Base-by-base conservation (phyloP, 1,140 invertebrate genomes). In the Drosophila azteca region DNA sequence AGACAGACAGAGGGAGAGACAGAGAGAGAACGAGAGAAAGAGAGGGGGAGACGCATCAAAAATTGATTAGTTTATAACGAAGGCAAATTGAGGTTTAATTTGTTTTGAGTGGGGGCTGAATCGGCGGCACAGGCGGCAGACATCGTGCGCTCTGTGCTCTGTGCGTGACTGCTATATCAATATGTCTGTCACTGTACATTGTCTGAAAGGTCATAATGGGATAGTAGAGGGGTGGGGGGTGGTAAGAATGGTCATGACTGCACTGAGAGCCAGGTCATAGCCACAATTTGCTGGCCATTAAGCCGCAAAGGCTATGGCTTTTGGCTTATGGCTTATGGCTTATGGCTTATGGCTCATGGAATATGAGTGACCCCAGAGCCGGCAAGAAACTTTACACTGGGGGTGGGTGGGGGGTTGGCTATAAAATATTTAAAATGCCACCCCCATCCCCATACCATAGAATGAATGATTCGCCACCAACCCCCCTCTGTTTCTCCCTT, bases 41-140 rank as follows among this genome's bases (percentile, higher is more conserved):
- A 31, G 9, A 4, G 26, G 20, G 31, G 20, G 22, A 26, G 17
- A 24, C 29, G 45, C 41, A 45, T 67, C 44, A 76, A 67, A 54
- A 76, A 76, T 76, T 76, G 62, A 76, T 75, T 75, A 76, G 62
- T 76, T 75, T 76, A 75, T 76, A 76, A 75, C 71, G 71, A 76
- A 75, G 72, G 71, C 71, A 75, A 76, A 76, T 76, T 76, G 71
- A 76, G 72, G 54, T 76, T 76, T 76, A 76, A 76, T 76, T 76
- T 67, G 72, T 67, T 75, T 39, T 44, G 71, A 65, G 71, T 57
- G 61, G n/a, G 24, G 4, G 5, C 24, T 24, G 24, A 24, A 24
- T 20, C 17, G 17, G 17, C 17, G 17, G 17, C n/a, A n/a, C n/a
- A n/a, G n/a, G n/a, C n/a, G n/a, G n/a, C n/a, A n/a, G n/a, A n/a